Evolutionary conservation across 1,140 invertebrate genomes (phyloP), one percentile per base, ranked within the genome.

Genomic region (Drosophila sucinea): DNA sequence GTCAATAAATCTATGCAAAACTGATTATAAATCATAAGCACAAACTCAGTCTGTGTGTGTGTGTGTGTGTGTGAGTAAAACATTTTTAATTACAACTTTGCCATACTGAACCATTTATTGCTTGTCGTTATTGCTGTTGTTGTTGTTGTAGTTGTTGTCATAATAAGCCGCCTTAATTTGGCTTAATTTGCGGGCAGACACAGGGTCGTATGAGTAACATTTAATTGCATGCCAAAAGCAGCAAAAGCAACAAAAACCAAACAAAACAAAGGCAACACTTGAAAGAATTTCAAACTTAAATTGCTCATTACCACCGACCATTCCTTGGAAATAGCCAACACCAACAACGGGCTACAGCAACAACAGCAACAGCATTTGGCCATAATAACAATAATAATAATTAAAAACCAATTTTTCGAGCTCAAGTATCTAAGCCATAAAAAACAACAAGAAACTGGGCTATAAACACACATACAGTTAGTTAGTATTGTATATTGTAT

Each of bases 141-240:
- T 60, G 8, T 35, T 10, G 27, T 61, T 61, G 38, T 44, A 69
- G 30, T 44, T 65, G 63, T 63, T 71, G 58, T 65, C 75, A 67
- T 86, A 86, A 86, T 86, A 82, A 86, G 83, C 75, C 71, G 67
- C 68, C 82, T 79, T 76, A 79, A 87, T 87, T 87, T 77, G 70
- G 70, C 77, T 83, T 87, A 87, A 87, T 83, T 87, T 87, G 84
- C 84, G 71, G 77, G 77, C 79, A 74, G 77, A 71, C 80, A 84
- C 85, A 89, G 84, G 84, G 84, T 89, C 84, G 84, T 84, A 89
- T 89, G 84, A 89, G 84, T 89, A 89, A 89, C 81, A 68, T 81
- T 89, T 89, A 89, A 89, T 89, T 89, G 84, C 74, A 64, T 60
- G 66, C 70, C 70, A 56, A 72, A 71, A 75, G 65, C 68, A 62